phyloP scores from a whole-genome alignment of 2,888 invertebrate species.

The Entomobrya proxima region DNA sequence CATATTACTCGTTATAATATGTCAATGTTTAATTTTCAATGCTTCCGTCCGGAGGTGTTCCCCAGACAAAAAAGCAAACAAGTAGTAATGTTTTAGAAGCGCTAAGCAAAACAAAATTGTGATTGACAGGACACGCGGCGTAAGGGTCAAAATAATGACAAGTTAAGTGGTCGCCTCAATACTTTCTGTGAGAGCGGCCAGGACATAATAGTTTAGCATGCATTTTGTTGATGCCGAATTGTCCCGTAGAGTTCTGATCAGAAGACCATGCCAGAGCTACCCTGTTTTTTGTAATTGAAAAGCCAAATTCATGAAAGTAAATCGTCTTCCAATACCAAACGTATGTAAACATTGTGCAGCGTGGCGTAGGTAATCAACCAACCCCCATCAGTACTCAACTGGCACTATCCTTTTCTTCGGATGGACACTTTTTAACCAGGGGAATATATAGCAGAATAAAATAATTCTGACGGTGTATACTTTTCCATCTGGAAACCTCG shows the following conservation, averaged over 20 bases:
- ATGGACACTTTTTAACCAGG: constrained; percentile 21
- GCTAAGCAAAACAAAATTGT: background rate
- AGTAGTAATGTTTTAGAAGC: background rate
- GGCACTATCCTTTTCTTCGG: background rate
- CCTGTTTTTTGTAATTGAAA: too few species aligned
- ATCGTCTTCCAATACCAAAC: too few species aligned
- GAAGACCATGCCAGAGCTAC: too few species aligned
- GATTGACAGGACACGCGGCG: constrained; percentile 46
- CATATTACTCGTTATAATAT: too few species aligned
- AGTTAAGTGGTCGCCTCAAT: background rate
- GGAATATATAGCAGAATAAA: constrained; percentile 24
- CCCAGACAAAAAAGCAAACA: background rate
- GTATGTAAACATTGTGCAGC: too few species aligned
- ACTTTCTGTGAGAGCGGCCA: background rate
- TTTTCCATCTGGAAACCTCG: background rate
- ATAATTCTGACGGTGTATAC: background rate
- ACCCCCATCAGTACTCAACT: background rate
- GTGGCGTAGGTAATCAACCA: background rate
- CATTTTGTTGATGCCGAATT: background rate
- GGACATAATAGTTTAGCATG: background rate
- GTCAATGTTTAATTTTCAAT: background rate
- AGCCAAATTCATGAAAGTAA: too few species aligned
- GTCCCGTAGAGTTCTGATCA: too few species aligned
- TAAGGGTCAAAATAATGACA: constrained; percentile 1
- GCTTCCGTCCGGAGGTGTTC: constrained; percentile 51